phyloP scores from a whole-genome alignment of 1,140 invertebrate species.

The Drosophila lacteicornis region DNA sequence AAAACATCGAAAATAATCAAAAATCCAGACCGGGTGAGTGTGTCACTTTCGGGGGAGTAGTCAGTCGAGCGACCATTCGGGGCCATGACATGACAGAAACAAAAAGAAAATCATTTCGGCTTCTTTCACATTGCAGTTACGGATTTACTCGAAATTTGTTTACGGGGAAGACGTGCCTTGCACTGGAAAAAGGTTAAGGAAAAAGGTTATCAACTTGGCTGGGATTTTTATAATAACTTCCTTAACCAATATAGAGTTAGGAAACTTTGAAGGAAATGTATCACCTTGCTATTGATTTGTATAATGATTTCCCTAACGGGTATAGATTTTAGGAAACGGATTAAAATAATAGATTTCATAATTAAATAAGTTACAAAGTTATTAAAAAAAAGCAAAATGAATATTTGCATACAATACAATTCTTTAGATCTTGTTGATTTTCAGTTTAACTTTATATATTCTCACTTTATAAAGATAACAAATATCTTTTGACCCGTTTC shows the following conservation, averaged over 20 bases:
- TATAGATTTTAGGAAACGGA: no score
- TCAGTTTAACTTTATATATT: not conserved
- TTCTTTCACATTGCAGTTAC: constrained; percentile 57
- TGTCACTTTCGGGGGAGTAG: constrained; percentile 70
- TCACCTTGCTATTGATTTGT: no score
- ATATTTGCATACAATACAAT: not conserved
- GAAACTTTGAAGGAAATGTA: no score
- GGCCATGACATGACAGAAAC: constrained; percentile 74
- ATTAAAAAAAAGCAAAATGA: not conserved
- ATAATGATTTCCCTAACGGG: no score
- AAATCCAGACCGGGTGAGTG: constrained; percentile 51
- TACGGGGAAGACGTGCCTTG: constrained; percentile 22
- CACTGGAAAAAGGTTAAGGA: constrained; percentile 10
- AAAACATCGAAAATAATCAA: constrained; percentile 50
- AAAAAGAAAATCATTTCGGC: constrained; percentile 31
- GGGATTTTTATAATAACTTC: no score
- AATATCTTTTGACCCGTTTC: no score
- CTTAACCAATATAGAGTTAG: no score
- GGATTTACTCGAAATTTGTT: constrained; percentile 59
- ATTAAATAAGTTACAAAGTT: not conserved
- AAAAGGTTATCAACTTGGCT: not conserved
- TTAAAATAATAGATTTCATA: not conserved
- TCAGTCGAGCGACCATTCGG: constrained; percentile 41
- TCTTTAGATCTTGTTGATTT: not conserved
- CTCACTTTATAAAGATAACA: not conserved